phyloP scores from a whole-genome alignment of 2,113 vertebrate species.

The Syngnathoides biaculeatus region DNA sequence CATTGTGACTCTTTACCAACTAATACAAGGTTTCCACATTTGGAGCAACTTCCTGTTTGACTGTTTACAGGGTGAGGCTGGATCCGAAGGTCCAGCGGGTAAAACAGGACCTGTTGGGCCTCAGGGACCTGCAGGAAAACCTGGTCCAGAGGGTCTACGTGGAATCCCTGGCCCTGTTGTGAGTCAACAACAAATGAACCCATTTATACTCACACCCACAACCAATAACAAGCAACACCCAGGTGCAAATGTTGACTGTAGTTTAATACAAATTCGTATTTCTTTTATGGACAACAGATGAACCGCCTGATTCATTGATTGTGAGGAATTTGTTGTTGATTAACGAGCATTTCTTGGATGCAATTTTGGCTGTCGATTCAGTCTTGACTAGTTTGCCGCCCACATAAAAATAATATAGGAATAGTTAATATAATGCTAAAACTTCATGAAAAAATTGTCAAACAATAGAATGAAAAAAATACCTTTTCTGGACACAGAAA shows the following conservation, averaged over 20 bases:
- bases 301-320: background rate
- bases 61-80: constrained; percentile 84
- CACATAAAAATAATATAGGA: too few relatives aligned
- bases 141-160: constrained; percentile 91
- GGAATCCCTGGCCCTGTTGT: constrained; percentile 96
- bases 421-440: too few relatives aligned
- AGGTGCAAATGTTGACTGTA: background rate
- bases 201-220: too few relatives aligned
- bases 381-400: background rate
- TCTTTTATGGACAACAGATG: too few relatives aligned
- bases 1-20: background rate
- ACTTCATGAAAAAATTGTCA: too few relatives aligned
- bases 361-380: background rate
- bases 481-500: constrained; percentile 45
- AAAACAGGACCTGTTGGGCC: constrained; percentile 96
- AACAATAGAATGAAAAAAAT: too few relatives aligned
- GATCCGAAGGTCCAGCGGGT: constrained; percentile 88
- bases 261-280: too few relatives aligned
- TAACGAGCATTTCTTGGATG: background rate
- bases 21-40: background rate
- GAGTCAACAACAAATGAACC: constrained; percentile 49
- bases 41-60: background rate
- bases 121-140: constrained; percentile 90
- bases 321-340: background rate
- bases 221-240: too few relatives aligned